Conservation (phyloP, 2,113 vertebrate genomes). For the Sorex araneus region DNA sequence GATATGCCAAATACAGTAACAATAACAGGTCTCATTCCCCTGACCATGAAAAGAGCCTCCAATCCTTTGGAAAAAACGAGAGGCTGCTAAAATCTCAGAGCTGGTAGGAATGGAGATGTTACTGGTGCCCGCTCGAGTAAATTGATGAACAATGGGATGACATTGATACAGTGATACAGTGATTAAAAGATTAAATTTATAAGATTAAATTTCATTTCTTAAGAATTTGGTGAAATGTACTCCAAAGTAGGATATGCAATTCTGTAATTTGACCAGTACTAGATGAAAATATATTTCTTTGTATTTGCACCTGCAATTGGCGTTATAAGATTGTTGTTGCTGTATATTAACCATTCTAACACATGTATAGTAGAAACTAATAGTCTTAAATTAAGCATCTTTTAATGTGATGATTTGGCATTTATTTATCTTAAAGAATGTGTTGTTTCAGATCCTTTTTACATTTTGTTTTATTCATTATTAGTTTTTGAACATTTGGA, state of each 20-base stretch:
- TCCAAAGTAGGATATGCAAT: background rate
- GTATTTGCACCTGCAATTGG: background rate
- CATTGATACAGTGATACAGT: too few relatives aligned
- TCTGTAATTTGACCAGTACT: too few relatives aligned
- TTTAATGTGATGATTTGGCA: background rate
- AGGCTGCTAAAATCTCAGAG: too few relatives aligned
- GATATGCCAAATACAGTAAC: too few relatives aligned
- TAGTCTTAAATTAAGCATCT: conserved; percentile 2
- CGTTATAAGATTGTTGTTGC: background rate
- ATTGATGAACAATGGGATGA: too few relatives aligned
- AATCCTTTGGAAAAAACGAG: too few relatives aligned
- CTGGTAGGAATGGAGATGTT: too few relatives aligned
- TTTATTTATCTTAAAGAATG: background rate
- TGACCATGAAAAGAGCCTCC: too few relatives aligned
- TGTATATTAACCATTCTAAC: background rate
- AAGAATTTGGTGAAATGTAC: background rate
- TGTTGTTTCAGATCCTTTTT: background rate
- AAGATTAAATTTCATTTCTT: background rate
- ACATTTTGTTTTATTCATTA: background rate
- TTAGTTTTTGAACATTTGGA: background rate
- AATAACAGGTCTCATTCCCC: too few relatives aligned
- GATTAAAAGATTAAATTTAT: too few relatives aligned
- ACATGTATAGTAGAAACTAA: background rate
- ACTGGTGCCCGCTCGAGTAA: too few relatives aligned
- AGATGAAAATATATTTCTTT: background rate